Base-by-base conservation (phyloP, 2,888 invertebrate species). In the Panorpa germanica region DNA sequence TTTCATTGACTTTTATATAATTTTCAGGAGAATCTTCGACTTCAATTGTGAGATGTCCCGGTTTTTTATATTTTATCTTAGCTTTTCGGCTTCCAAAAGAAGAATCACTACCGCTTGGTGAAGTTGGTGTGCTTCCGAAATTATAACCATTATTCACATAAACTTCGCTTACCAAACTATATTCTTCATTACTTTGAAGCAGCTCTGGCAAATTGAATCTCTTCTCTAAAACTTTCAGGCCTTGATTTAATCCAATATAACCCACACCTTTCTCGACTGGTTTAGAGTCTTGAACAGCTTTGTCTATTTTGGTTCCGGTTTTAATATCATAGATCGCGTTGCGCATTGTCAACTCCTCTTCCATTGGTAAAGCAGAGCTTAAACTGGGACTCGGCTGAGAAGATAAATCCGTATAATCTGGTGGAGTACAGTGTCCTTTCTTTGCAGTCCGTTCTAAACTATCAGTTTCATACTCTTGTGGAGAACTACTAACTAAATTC, bases 1-100 rank as follows among this genome's bases (percentile, higher is more conserved):
- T 80, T 43, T 83, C 83, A 33, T 77, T 67, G 28, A 76, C 71
- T 43, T 65, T 67, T 5, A 73, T 66, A 39, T 75, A 75, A 44
- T 80, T 75, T 41, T 75, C 72, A 1, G 80, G 72, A 12, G 78
- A 70, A 47, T 82, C 82, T 46, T 76, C 75, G 1, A 83, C 76
- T 55, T 81, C 80, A 35, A 85, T 85, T 17, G 81, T 75, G 44
- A 85, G 58, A 42, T 77, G 80, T 5, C 82, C 82, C 1, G 80
- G 77, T 36, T 75, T 73, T 31, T 62, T 65, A 41, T 71, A 68
- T 26, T 58, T 60, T 8, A 61, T 59, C 24, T 60, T 57, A 2
- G 70, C 56, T 31, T 65, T 63, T 43, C 65, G 59, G 38, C 61
- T 65, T 17, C 60, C 60, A 43, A 67, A 50, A 3, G 69, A 67